Base-by-base conservation (phyloP, 1,140 invertebrate species). In the Saxidomus purpurata region DNA sequence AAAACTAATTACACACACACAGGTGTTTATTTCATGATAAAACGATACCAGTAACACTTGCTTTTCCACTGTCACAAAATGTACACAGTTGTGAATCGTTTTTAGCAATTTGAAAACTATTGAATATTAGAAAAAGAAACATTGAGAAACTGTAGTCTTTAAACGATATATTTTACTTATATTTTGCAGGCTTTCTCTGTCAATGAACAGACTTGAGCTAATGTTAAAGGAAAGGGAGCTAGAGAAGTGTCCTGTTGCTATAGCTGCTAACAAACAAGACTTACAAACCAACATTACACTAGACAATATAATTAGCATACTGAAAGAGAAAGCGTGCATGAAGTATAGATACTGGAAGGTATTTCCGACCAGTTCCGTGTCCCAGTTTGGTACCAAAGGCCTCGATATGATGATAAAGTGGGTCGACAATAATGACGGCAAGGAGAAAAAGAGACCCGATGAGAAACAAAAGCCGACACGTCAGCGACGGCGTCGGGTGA, bases 261-360 rank as follows among this genome's bases (percentile, higher is more conserved):
- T 82, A 38, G 80, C 43, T 13, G 80, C 80, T 52, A 82, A 82
- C 55, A 82, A 82, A 25, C 52, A 61, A 22, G 80, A 82, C 55
- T n/a, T 82, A 43, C 15, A 36, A 11, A 76, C 36, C 71, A 76
- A 38, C 36, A 36, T 76, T 15, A 19, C 71, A 22, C 13, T 76
- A 17, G 13, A 19, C 17, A 17, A 43, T 2, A 11, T 76, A 19
- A 40, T 15, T n/a, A 43, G 13, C 36, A n/a, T 40, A 19, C 36
- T 76, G 36, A 36, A 22, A 17, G 71, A 43, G 17, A 36, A 38
- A 43, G 71, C 34, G 36, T 76, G 40, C 13, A 36, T 76, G 34
- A 36, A 76, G 36, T 40, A 76, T 19, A 36, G 71, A 76, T 38
- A 40, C 36, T 76, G 71, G 71, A 76, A 76, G 36, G 71, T 76